Base-by-base conservation (phyloP, 2,888 invertebrate genomes). In the Tinea trinotella region DNA sequence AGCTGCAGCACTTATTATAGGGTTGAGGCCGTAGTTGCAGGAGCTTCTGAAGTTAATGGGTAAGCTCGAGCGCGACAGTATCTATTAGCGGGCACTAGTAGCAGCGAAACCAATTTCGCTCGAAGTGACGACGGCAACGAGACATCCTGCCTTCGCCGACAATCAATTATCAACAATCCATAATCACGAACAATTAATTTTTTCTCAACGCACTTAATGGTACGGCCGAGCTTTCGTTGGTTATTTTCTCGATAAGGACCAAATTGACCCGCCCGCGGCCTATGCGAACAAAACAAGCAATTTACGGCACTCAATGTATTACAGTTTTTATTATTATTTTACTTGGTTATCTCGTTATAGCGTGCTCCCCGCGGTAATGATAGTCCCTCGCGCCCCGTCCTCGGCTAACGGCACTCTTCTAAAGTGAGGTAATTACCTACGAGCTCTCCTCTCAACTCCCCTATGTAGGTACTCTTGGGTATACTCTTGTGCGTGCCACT, bases 241-340 rank as follows among this genome's bases (percentile, higher is more conserved):
- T 76, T 74, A 76, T 80, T 79, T 79, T 80, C 76, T 77, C 73
- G 76, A 78, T 81, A 81, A 79, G 78, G 76, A 76, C 76, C 77
- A 76, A 79, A 77, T 76, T 76, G 75, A 74, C 65, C 67, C 64
- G 79, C 77, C 76, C 62, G 77, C 72, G 76, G 78, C 75, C 70
- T 73, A 73, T 69, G 68, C 70, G 77, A 73, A 74, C 74, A 70
- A 72, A 76, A 76, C 74, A 70, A 76, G 74, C 68, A 77, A 76
- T 75, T 78, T 74, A 72, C 68, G 65, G 66, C 74, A 71, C 71
- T 73, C 70, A 65, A 68, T 74, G 71, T 71, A 70, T 69, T 73
- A 74, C 70, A 63, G 70, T 71, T 73, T 74, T 76, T 74, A 74
- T 74, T 74, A 71, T 71, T 69, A 70, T 68, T 70, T 62, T 69